Base-by-base conservation (phyloP, 2,888 invertebrate genomes). In the Drosophila colorata region DNA sequence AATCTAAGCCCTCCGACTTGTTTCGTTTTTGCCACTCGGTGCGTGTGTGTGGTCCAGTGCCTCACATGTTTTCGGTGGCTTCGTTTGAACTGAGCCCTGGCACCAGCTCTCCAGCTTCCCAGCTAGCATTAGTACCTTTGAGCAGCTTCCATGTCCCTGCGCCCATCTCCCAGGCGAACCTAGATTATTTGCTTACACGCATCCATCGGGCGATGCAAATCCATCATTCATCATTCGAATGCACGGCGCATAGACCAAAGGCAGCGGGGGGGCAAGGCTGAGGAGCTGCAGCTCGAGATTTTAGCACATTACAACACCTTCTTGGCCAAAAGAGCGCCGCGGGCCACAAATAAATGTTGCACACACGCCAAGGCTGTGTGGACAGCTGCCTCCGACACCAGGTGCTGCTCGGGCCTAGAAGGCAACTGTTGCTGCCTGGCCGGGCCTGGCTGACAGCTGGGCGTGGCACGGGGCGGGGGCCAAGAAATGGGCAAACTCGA, bases 101-200 rank as follows among this genome's bases (percentile, higher is more conserved):
- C 28, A 31, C 1, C 33, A 33, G 33, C 33, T 33, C 4, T 4
- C 13, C 33, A 33, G 33, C 33, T 11, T 2, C 31, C 44, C 55
- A 44, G 25, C 25, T 31, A 13, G 16, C 44, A 18, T 1, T 8
- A 8, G n/a, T 38, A 9, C 14, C 35, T 31, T 20, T 5, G 11
- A 1, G 18, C 60, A 46, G 23, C 25, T 9, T 9, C 11, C 23
- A 40, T 4, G 9, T 23, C 1, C 16, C 35, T 33, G 20, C 8
- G 48, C 0, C 13, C 46, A 35, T 23, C 51, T 61, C 4, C 20
- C 47, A 71, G 61, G 76, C 65, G 51, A 64, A 46, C 52, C 79
- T 76, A 83, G 88, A 87, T 85, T 72, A 83, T 87, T 87, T 85
- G 88, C 68, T 87, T 83, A 79, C 83, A 83, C 83, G 88, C 86